Conservation (phyloP, 2,888 invertebrate genomes). For the Plagodis dolabraria region DNA sequence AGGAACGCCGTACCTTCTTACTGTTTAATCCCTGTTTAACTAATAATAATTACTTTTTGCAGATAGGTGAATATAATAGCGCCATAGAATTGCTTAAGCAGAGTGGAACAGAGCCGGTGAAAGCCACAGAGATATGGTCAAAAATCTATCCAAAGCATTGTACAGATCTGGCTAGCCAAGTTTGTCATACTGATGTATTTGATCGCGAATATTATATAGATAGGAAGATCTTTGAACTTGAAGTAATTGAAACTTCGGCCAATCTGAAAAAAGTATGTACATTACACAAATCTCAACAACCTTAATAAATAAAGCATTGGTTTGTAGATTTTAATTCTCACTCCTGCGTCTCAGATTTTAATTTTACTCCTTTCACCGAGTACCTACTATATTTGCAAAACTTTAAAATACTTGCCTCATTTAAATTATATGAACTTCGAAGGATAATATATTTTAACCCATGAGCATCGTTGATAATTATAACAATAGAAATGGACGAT, state of each 20-base stretch:
- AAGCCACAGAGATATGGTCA: constrained; percentile 59
- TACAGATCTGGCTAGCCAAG: constrained; percentile 59
- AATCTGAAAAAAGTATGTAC: background rate
- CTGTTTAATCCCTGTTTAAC: no score
- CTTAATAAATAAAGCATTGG: background rate
- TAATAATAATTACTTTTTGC: constrained; percentile 1
- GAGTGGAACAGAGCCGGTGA: constrained; percentile 54
- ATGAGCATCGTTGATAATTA: no score
- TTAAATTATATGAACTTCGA: no score
- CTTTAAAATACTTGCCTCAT: no score
- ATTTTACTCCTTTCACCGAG: no score
- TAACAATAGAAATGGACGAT: no score
- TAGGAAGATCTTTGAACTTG: constrained; percentile 46
- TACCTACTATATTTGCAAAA: no score
- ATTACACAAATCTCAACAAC: background rate
- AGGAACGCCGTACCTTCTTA: no score
- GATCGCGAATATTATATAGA: constrained; percentile 58
- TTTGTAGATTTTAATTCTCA: no score
- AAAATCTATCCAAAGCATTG: constrained; percentile 65
- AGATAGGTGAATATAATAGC: constrained; percentile 67
- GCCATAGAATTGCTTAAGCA: constrained; percentile 67
- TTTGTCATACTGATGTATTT: constrained; percentile 58
- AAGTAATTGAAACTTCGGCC: constrained; percentile 41
- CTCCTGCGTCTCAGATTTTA: no score
- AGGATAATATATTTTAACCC: no score